Evolutionary conservation across 2,113 vertebrate species (phyloP).

Genomic region (Oreotrochilus melanogaster): DNA sequence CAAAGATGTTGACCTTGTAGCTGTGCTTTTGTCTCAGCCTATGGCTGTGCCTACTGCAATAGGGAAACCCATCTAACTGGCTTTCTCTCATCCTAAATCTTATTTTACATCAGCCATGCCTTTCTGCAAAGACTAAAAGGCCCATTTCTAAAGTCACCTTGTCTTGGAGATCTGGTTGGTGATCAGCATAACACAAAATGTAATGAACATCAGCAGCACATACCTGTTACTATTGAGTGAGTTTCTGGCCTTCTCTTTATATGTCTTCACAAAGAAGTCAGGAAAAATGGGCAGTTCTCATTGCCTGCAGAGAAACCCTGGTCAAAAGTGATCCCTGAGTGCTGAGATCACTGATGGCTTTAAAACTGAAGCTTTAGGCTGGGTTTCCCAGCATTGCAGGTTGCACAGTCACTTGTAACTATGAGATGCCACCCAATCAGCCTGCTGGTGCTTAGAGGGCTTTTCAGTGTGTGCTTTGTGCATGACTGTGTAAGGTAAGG

Average conservation of each 20-base stretch:
- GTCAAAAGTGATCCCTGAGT: background rate
- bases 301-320: background rate
- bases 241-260: background rate
- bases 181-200: background rate
- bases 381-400: background rate
- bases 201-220: background rate
- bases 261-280: background rate
- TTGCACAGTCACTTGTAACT: background rate
- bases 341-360: background rate
- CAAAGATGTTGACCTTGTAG: background rate
- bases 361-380: background rate
- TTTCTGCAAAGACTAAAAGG: background rate
- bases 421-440: background rate
- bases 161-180: fast-evolving
- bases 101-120: background rate
- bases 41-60: background rate
- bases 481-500: fast-evolving
- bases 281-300: background rate
- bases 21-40: background rate
- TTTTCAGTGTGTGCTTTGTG: background rate
- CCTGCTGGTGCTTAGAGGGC: background rate
- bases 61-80: background rate
- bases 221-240: fast-evolving
- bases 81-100: background rate
- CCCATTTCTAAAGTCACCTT: background rate